Conservation (phyloP, 2,113 vertebrate genomes). For the Embiotoca jacksoni region DNA sequence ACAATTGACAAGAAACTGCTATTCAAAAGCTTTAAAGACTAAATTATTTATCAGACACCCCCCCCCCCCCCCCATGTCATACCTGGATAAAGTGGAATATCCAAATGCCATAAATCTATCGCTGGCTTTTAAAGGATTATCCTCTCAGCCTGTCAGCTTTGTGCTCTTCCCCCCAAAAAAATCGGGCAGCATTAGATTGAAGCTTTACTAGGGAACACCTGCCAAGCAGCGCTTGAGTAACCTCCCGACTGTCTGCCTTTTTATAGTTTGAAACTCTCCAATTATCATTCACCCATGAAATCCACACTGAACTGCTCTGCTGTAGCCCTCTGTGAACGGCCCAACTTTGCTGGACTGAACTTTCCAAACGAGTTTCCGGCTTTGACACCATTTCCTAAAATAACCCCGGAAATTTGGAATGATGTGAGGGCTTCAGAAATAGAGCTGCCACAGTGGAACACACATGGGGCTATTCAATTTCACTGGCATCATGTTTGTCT, state of each 20-base stretch:
- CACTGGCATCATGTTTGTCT: constrained; percentile 51
- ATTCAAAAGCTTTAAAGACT: not conserved
- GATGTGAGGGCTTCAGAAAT: constrained; percentile 63
- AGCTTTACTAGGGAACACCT: constrained; percentile 34
- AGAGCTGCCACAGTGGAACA: constrained; percentile 49
- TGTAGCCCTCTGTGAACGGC: not conserved
- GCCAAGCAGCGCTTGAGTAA: constrained; percentile 39
- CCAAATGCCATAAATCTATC: not conserved
- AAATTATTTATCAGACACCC: not conserved
- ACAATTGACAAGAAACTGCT: not conserved
- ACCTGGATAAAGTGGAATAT: constrained; percentile 53
- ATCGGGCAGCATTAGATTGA: constrained; percentile 15
- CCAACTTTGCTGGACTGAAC: constrained; percentile 34
- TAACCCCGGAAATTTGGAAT: constrained; percentile 54
- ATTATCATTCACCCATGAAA: constrained; percentile 23
- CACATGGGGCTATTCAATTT: constrained; percentile 60
- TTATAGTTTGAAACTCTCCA: not conserved
- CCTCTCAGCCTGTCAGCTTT: constrained; percentile 42
- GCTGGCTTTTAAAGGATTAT: constrained; percentile 29
- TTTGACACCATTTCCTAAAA: constrained; percentile 73
- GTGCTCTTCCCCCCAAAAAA: constrained; percentile 3
- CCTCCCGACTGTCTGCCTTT: constrained; percentile 16
- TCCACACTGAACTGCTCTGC: constrained; percentile 6
- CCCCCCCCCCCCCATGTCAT: constrained; percentile 16
- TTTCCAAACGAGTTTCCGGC: constrained; percentile 30